These are phyloP conservation scores for Apis laboriosa DNA, from an alignment of 1,140 invertebrate genomes.

Conservation along the genomic window DNA sequence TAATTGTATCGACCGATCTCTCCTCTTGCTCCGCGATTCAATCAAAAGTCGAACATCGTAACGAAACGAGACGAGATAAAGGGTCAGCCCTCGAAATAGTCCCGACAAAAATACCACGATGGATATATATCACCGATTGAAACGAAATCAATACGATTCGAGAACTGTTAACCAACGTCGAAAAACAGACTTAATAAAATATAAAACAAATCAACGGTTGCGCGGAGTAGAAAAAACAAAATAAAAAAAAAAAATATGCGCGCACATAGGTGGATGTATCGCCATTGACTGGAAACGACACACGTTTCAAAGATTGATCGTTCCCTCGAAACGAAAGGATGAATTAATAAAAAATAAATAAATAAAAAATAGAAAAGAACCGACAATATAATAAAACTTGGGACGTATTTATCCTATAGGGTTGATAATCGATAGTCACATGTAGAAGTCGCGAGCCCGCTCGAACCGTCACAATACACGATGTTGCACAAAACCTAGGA, in stretches of 20 bases:
- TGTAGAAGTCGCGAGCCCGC: slow-evolving; percentile 5
- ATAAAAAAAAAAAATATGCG: not conserved
- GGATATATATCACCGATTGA: not conserved
- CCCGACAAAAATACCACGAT: not conserved
- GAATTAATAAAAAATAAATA: not conserved
- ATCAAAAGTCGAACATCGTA: not conserved
- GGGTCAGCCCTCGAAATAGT: not conserved
- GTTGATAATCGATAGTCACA: not conserved
- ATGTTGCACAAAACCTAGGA: slow-evolving; percentile 20
- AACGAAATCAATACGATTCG: not conserved
- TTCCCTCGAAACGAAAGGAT: not conserved
- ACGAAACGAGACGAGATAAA: not conserved
- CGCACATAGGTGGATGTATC: too few species aligned
- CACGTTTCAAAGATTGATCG: slow-evolving; percentile 1
- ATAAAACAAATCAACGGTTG: not conserved
- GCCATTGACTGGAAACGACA: not conserved
- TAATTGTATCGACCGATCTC: not conserved
- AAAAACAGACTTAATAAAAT: not conserved
- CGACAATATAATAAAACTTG: not conserved
- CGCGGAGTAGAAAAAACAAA: too few species aligned
- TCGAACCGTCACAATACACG: slow-evolving; percentile 9
- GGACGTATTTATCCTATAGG: slow-evolving; percentile 1
- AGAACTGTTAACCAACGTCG: not conserved
- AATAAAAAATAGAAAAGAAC: not conserved
- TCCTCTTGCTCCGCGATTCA: not conserved